phyloP scores from a whole-genome alignment of 2,888 invertebrate species.

The Stenodema calcarata region DNA sequence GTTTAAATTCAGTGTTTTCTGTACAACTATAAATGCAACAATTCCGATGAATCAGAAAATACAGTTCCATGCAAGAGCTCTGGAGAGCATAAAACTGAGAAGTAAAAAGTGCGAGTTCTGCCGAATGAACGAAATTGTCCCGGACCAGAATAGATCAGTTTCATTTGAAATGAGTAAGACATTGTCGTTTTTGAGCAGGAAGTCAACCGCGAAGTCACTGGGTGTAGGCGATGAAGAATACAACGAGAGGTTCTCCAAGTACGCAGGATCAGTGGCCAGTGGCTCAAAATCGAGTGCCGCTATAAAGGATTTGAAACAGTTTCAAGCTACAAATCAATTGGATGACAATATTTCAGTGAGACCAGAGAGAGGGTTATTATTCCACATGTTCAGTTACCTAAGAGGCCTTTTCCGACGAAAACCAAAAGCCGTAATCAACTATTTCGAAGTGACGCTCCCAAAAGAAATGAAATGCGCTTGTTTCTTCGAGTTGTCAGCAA shows the following conservation, averaged over 20 bases:
- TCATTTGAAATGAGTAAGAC: not conserved
- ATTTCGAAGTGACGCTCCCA: not conserved
- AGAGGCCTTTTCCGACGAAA: not conserved
- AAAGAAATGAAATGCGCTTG: conserved; percentile 36
- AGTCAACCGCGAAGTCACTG: not conserved
- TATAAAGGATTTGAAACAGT: not conserved
- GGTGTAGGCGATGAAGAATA: not conserved
- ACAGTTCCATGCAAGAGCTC: conserved; percentile 66
- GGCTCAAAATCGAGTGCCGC: not conserved
- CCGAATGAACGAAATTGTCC: conserved; percentile 24
- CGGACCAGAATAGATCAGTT: not conserved
- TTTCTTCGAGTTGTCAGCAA: conserved; percentile 19
- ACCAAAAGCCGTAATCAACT: not conserved
- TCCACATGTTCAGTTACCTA: not conserved
- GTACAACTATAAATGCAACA: conserved; percentile 66
- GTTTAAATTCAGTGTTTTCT: conserved; percentile 66
- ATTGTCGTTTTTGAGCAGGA: not conserved
- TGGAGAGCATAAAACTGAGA: conserved; percentile 58
- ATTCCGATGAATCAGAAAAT: conserved; percentile 66
- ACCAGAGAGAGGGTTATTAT: not conserved
- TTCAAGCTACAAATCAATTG: not conserved
- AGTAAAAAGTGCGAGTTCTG: conserved; percentile 48
- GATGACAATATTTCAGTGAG: not conserved
- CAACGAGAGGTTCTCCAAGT: not conserved
- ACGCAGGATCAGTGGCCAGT: not conserved